Conservation (phyloP, 2,113 vertebrate genomes). For the Tenebrosternarchus preto region DNA sequence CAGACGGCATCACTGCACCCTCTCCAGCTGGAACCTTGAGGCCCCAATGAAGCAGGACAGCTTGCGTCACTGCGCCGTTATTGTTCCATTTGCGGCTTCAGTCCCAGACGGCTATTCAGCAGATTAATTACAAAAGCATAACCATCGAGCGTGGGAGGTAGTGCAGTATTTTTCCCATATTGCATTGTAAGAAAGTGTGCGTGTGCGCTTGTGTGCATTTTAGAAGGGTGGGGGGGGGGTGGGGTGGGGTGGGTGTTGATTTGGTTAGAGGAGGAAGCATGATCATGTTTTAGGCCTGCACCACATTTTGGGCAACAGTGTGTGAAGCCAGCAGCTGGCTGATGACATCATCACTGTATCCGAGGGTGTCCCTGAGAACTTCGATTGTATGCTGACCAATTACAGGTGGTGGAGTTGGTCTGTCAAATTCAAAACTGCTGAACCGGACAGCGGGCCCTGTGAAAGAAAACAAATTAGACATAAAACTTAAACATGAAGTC, state of each 20-base stretch:
- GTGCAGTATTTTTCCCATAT: constrained; percentile 17
- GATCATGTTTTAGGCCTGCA: constrained; percentile 15
- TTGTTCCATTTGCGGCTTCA: constrained; percentile 40
- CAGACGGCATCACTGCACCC: constrained; percentile 11
- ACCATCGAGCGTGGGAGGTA: constrained; percentile 16
- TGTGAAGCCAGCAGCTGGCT: constrained; percentile 72
- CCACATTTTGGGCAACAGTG: constrained; percentile 78
- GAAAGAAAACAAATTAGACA: constrained; percentile 35
- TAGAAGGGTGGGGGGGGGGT: no score
- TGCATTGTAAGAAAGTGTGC: neutral
- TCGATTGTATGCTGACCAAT: constrained; percentile 87
- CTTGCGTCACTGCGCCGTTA: constrained; percentile 47
- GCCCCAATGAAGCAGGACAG: constrained; percentile 11
- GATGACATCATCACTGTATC: constrained; percentile 78
- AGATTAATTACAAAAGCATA: constrained; percentile 44
- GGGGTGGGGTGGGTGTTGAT: neutral
- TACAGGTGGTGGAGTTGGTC: constrained; percentile 81
- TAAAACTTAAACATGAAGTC: no score
- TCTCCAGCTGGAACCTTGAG: constrained; percentile 33
- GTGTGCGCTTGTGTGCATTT: neutral
- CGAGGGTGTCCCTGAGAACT: constrained; percentile 79
- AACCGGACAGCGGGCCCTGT: constrained; percentile 89
- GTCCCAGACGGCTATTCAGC: constrained; percentile 32
- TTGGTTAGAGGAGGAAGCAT: neutral
- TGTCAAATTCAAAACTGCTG: constrained; percentile 77